phyloP scores from a whole-genome alignment of 2,888 invertebrate species.

The Pandemis heparana region DNA sequence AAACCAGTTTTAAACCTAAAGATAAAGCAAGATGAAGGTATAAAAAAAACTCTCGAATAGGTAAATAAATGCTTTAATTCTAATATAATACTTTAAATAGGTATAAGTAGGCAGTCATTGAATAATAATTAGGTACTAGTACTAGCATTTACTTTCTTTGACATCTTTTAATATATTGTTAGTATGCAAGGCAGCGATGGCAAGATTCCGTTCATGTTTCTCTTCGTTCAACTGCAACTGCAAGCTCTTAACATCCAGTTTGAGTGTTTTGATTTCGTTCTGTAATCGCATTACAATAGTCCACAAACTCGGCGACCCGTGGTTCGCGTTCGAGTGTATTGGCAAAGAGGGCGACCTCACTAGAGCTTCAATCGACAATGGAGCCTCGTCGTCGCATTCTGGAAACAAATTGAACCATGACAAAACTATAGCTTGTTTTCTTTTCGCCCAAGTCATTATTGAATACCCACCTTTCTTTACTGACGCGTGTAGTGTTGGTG shows the following conservation, averaged over 20 bases:
- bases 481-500: conserved; percentile 21
- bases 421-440: conserved; percentile 49
- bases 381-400: conserved; percentile 82
- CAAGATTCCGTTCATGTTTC: conserved; percentile 82
- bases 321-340: conserved; percentile 68
- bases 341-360: conserved; percentile 81
- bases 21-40: neutral
- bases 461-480: conserved; percentile 61
- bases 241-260: conserved; percentile 85
- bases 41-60: neutral
- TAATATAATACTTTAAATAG: conserved; percentile 30
- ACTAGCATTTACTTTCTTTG: conserved; percentile 80
- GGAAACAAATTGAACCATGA: conserved; percentile 62
- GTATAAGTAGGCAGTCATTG: conserved; percentile 9
- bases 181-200: conserved; percentile 75
- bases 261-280: conserved; percentile 89
- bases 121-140: conserved; percentile 6
- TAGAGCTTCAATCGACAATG: conserved; percentile 71
- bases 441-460: conserved; percentile 48
- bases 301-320: conserved; percentile 88
- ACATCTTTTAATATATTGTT: conserved; percentile 75
- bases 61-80: conserved; percentile 1
- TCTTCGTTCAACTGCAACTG: conserved; percentile 89
- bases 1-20: too few relatives aligned
- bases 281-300: conserved; percentile 92